A percentile compares a stretch with the other conserved stretches of the same genome.
Evolutionary conservation across 2,113 vertebrate species (phyloP).

Genomic region (Empidonax alnorum): DNA sequence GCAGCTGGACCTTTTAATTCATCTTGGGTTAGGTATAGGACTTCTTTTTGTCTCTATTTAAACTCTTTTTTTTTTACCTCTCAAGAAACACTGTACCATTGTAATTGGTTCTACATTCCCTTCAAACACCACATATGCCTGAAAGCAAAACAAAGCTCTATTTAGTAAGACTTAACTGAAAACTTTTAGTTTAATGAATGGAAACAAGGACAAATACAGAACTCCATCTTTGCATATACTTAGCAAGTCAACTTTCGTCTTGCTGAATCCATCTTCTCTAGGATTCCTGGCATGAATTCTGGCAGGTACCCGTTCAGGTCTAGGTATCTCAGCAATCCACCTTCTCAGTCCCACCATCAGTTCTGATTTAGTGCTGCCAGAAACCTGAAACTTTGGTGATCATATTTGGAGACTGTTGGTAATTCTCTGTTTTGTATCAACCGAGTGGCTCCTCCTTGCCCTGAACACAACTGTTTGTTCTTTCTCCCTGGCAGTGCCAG

Average conservation of each 20-base stretch:
- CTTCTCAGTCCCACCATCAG: background rate
- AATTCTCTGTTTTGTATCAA: background rate
- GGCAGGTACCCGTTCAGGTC: background rate
- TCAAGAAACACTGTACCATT: background rate
- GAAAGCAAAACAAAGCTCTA: background rate
- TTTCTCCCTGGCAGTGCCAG: background rate
- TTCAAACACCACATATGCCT: background rate
- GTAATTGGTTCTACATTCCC: background rate
- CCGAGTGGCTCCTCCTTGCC: background rate
- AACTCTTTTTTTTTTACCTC: background rate
- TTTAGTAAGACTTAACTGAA: background rate
- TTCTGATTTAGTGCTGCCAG: background rate
- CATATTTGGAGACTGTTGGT: background rate
- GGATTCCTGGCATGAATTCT: background rate
- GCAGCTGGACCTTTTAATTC: slow-evolving; percentile 1
- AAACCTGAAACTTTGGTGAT: background rate
- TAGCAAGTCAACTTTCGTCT: background rate
- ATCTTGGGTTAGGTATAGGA: background rate
- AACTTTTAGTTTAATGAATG: background rate
- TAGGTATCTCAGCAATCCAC: background rate
- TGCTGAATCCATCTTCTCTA: background rate
- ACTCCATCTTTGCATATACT: background rate
- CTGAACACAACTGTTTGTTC: background rate
- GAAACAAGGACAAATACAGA: background rate
- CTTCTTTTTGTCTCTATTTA: slow-evolving; percentile 30